Evolutionary conservation across 2,888 invertebrate genomes (phyloP).

Genomic region (Drosophila quinaria): DNA sequence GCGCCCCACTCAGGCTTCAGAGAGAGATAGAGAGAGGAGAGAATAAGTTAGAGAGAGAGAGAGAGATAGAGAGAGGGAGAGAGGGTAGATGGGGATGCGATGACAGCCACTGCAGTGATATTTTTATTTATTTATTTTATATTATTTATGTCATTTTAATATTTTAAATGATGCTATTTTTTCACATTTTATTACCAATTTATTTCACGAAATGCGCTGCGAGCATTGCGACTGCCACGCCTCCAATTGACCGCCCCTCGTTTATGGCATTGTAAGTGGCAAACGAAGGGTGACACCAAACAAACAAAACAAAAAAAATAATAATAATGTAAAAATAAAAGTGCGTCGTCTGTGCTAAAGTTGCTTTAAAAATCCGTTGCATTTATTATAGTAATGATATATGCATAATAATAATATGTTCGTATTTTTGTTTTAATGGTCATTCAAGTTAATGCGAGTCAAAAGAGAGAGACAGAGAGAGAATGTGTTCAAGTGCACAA

Average conservation of each 20-base stretch:
- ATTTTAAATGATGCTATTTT: slow-evolving; percentile 80
- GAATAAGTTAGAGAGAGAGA: too few relatives aligned
- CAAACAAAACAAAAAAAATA: neutral
- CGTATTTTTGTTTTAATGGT: slow-evolving; percentile 68
- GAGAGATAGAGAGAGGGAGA: too few relatives aligned
- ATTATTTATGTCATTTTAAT: slow-evolving; percentile 78
- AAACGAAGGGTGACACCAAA: neutral
- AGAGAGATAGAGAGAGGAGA: too few relatives aligned
- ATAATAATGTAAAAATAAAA: neutral
- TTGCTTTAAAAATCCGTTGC: slow-evolving; percentile 50
- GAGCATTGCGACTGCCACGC: slow-evolving; percentile 46
- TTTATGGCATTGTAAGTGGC: slow-evolving; percentile 7
- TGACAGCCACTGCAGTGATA: slow-evolving; percentile 67
- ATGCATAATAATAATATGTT: slow-evolving; percentile 57
- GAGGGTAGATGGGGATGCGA: slow-evolving; percentile 25
- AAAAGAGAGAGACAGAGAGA: slow-evolving; percentile 20
- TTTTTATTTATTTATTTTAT: slow-evolving; percentile 78
- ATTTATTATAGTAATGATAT: slow-evolving; percentile 58
- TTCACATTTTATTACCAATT: slow-evolving; percentile 81
- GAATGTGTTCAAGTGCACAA: neutral
- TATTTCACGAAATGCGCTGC: slow-evolving; percentile 54
- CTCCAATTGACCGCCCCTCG: slow-evolving; percentile 2
- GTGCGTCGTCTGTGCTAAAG: slow-evolving; percentile 33
- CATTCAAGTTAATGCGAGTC: slow-evolving; percentile 49
- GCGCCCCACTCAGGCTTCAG: slow-evolving; percentile 21